These are phyloP conservation scores for Scaptomyza tumidula DNA, from an alignment of 2,888 invertebrate species.

Conservation along the genomic window DNA sequence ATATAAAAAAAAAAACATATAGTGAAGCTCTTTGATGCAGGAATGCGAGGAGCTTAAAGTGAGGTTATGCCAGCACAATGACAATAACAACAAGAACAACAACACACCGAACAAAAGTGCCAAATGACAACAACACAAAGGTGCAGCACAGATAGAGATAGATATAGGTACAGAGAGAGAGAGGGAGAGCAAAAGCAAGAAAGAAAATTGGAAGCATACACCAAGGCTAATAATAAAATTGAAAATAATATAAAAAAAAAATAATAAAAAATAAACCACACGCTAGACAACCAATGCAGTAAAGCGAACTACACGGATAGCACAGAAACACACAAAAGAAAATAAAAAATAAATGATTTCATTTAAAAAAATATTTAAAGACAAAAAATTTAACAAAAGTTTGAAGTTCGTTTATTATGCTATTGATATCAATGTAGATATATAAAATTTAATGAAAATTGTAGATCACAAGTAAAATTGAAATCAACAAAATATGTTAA, in stretches of 20 bases:
- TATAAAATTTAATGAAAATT: background rate
- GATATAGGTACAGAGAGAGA: background rate
- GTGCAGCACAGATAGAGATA: slow-evolving; percentile 28
- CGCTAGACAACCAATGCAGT: background rate
- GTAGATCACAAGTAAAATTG: background rate
- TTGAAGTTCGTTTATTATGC: too few species aligned
- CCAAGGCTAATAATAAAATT: slow-evolving; percentile 52
- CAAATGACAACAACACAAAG: slow-evolving; percentile 40
- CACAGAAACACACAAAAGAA: background rate
- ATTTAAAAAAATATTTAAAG: slow-evolving; percentile 5
- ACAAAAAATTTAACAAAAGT: background rate
- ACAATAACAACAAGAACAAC: slow-evolving; percentile 29
- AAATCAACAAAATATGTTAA: too few species aligned
- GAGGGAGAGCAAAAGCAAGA: background rate
- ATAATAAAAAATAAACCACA: background rate
- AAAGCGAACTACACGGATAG: background rate
- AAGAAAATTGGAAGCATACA: slow-evolving; percentile 38
- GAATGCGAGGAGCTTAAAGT: slow-evolving; percentile 2
- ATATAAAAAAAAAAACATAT: slow-evolving; percentile 23
- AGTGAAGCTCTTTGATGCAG: slow-evolving; percentile 33
- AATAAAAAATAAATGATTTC: too few species aligned
- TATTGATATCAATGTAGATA: too few species aligned
- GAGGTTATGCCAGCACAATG: slow-evolving; percentile 28
- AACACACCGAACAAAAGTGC: slow-evolving; percentile 11
- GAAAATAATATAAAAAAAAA: background rate